Evolutionary conservation across 2,888 invertebrate genomes (phyloP).

Genomic region (Parapristionchus giblindavisi): DNA sequence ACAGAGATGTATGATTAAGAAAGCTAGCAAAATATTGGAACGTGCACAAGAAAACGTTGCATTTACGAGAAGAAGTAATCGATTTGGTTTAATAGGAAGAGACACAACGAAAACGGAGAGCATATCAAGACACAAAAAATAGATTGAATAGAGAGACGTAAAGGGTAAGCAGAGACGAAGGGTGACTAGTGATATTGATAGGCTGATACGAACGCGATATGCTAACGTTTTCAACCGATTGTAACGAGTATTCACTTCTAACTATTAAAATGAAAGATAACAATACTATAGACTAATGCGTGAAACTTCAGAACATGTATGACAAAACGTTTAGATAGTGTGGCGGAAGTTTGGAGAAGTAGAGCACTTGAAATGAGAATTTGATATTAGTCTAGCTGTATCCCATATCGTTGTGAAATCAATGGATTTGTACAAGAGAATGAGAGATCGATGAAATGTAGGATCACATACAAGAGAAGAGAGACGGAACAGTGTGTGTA

Average conservation of each 20-base stretch:
- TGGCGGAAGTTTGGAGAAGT: background rate
- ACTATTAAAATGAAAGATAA: too few relatives aligned
- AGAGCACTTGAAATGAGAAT: background rate
- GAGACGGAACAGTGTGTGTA: slow-evolving; percentile 1
- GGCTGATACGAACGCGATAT: background rate
- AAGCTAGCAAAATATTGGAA: too few relatives aligned
- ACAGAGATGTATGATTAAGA: too few relatives aligned
- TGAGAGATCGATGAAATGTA: background rate
- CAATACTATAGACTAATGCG: too few relatives aligned
- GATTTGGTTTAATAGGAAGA: background rate
- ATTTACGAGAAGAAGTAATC: too few relatives aligned
- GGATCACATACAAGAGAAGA: slow-evolving; percentile 2
- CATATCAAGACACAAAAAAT: background rate
- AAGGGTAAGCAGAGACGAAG: background rate
- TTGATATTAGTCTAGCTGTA: too few relatives aligned
- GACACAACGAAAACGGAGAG: background rate
- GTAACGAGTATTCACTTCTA: too few relatives aligned
- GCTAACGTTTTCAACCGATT: too few relatives aligned
- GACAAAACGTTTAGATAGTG: background rate
- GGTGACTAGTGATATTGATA: background rate
- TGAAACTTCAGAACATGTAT: background rate
- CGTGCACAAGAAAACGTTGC: too few relatives aligned
- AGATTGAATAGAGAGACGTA: background rate
- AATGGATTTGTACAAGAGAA: slow-evolving; percentile 9
- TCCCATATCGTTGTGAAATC: too few relatives aligned